Base-by-base conservation (phyloP, 2,797 vertebrate species). In the Labeo calbasu region DNA sequence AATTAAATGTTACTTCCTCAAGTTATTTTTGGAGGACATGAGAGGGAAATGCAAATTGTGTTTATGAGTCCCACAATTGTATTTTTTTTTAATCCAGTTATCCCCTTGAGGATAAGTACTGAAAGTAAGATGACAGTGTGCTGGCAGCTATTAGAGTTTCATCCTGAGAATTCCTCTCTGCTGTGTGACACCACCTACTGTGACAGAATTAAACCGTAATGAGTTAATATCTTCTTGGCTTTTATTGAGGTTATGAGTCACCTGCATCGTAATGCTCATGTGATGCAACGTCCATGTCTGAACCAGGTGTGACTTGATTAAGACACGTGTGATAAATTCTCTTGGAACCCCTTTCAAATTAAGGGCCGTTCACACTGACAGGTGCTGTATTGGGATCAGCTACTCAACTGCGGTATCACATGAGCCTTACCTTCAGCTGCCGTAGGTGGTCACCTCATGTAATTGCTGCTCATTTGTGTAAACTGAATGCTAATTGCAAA, bases 21-120 rank as follows among this genome's bases (percentile, higher is more conserved):
- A 85, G 86, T 81, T 88, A 87, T 86, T 86, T 88, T 86, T 84
- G 83, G 75, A 85, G 72, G 43, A 85, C 63, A 84, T 81, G 88
- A 86, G 84, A 83, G 73, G 53, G 71, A 87, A 87, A 87, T 89
- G 89, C 86, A 85, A 88, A 89, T 89, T 57, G 79, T 86, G 84
- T 89, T 87, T 85, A 79, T 82, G 86, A 87, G 55, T 79, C 46
- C 78, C 48, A 23, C 82, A 86, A 88, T 81, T 77, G 66, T 80
- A 65, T 84, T 79, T 84, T 79, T 73, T 66, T 28, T 48, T 1
- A 70, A 72, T 63, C 79, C 63, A 53, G 23, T 61, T 28, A 61
- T 48, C 83, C 86, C 82, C 84, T 66, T 72, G 83, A 88, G 85
- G 53, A 75, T 51, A 50, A 85, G 82, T 77, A 77, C 61, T 57